phyloP scores from a whole-genome alignment of 2,113 vertebrate species.

The Thamnaconus septentrionalis region DNA sequence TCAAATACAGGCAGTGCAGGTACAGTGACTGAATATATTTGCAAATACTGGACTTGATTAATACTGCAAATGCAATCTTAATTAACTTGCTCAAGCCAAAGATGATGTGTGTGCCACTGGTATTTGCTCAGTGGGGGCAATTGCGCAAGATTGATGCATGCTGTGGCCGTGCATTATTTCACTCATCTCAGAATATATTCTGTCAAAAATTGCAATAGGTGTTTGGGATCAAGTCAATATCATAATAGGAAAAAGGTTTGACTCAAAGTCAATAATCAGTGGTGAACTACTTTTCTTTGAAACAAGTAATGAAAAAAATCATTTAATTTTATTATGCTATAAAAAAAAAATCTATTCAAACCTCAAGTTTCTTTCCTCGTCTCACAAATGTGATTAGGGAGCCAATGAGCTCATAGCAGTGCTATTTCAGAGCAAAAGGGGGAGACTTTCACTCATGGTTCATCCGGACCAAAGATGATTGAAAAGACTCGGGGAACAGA shows the following conservation, averaged over 20 bases:
- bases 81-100: constrained; percentile 62
- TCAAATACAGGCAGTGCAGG: constrained; percentile 23
- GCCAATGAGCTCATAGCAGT: constrained; percentile 22
- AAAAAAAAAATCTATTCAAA: constrained; percentile 19
- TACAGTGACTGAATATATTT: constrained; percentile 44
- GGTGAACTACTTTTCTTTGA: constrained; percentile 18
- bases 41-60: constrained; percentile 44
- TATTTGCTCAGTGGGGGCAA: constrained; percentile 64
- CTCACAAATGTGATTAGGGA: constrained; percentile 24
- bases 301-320: too few species aligned
- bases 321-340: constrained; percentile 3
- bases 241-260: background rate
- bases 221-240: too few species aligned
- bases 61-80: constrained; percentile 61
- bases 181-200: too few species aligned
- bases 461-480: constrained; percentile 32
- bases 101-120: constrained; percentile 57
- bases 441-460: constrained; percentile 27
- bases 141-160: constrained; percentile 59
- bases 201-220: too few species aligned
- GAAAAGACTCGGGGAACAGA: constrained; percentile 38
- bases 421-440: constrained; percentile 29
- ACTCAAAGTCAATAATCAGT: constrained; percentile 35
- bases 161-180: constrained; percentile 66
- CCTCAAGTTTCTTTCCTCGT: constrained; percentile 2